phyloP scores from a whole-genome alignment of 2,113 vertebrate genomes.

The Elaphurus davidianus region DNA sequence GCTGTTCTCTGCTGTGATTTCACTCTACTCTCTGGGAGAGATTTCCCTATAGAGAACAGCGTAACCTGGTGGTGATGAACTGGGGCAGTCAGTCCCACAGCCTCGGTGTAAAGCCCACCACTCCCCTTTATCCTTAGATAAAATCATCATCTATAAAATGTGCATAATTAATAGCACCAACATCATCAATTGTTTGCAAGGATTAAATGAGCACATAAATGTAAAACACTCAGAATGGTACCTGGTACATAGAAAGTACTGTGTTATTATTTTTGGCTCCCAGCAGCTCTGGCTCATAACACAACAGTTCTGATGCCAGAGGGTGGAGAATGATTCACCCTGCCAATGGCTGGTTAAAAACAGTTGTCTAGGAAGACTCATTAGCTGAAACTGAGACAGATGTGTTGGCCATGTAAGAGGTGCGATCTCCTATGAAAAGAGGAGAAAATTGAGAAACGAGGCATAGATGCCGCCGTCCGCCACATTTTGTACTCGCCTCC shows the following conservation, averaged over 20 bases:
- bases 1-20: not conserved
- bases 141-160: not conserved
- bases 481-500: not conserved
- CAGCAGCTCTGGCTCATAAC: not conserved
- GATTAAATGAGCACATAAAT: not conserved
- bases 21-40: not conserved
- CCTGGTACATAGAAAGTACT: not conserved
- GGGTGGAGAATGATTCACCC: not conserved
- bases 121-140: not conserved
- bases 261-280: not conserved
- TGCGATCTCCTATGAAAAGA: not conserved
- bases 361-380: not conserved
- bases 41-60: not conserved
- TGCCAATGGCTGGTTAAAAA: not conserved
- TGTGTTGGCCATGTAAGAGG: not conserved
- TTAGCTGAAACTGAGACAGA: not conserved
- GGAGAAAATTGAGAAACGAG: not conserved
- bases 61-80: not conserved
- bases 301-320: not conserved
- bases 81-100: not conserved
- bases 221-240: not conserved
- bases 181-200: not conserved
- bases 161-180: not conserved
- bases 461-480: not conserved
- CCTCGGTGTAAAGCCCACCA: not conserved